Evolutionary conservation across 2,797 vertebrate species (phyloP), one percentile per base, ranked within the genome.

Genomic region (Scomberomorus guttatus): DNA sequence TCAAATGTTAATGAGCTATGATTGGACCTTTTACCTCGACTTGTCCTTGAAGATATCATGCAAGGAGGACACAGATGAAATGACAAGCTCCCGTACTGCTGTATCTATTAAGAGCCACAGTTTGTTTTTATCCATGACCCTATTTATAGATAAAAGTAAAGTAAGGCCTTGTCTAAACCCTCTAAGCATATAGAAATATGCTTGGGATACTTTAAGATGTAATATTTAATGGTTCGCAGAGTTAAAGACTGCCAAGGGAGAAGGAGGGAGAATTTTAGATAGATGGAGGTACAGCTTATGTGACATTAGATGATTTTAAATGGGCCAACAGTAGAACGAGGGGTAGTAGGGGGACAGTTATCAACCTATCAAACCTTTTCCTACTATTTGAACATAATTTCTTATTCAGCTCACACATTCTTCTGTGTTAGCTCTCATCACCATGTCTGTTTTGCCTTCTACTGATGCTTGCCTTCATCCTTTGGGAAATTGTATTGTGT

Each of bases 1-100:
- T 78, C 54, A 87, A 82, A 90, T 85, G 77, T 86, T 88, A 84
- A 86, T 72, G 62, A 72, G 54, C 51, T 52, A n/a, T 22, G 59
- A 80, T 72, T 52, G 50, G 58, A 79, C 61, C 50, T 80, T 71
- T 81, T 69, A 69, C 69, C 75, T 72, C 5, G 10, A 70, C 27
- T 29, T 46, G 72, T 77, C 72, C 71, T 83, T 85, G 57, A 74
- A 42, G 46, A 48, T 3, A 48, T 12, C 18, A 3, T 6, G n/a
- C 2, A 3, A 60, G 48, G 60, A 70, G 32, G 73, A 51, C 50
- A 37, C 10, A 42, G 32, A 52, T 13, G 32, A 74, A 69, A 70
- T 71, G 17, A 75, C 39, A n/a, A 46, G n/a, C 44, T 58, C 14
- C 14, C 55, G 17, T 44, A 3, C 6, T 11, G 5, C 39, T 37